Base-by-base conservation (phyloP, 2,888 invertebrate genomes). In the Cephus sareptanus region DNA sequence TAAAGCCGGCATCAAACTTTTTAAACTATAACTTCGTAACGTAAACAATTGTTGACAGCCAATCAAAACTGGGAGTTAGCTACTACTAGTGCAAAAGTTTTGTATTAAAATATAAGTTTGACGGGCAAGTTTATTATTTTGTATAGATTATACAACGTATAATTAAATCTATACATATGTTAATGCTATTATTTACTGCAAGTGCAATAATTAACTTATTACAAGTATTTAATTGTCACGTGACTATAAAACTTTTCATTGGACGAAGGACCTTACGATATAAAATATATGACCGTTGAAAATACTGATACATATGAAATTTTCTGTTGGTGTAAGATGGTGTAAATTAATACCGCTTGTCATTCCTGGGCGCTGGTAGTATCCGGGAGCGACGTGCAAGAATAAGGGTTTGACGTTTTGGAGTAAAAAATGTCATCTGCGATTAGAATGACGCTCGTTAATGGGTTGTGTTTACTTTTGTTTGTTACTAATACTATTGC, bases 11-110 rank as follows among this genome's bases (percentile, higher is more conserved):
- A 69, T 77, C 79, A 80, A 69, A 83, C 81, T 80, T 86, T 86
- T 79, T 76, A 85, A 86, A 78, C 35, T 75, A 33, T 35, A 31
- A 82, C 75, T 77, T 74, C 68, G 33, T 84, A 86, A 86, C 86
- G 86, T 86, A 86, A 86, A 86, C 86, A 86, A 83, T 74, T 75
- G 74, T 78, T 76, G 71, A 79, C 76, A 80, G 76, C 86, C 86
- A 86, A 86, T 86, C 82, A 78, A 74, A 69, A 76, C 13, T 33
- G 70, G 34, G 2, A 23, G 56, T 56, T 23, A 56, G 56, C 56
- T 56, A 2, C 56, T 56, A 56, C 15, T 6, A 56, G 23, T 56
- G 23, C 6, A 56, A 56, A 9, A 23, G 1, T 56, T 56, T 23
- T 56, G 9, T 56, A 23, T 56, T 23, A 23, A 56, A 56, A 9